phyloP scores from a whole-genome alignment of 2,113 vertebrate genomes.

The Gambusia affinis region DNA sequence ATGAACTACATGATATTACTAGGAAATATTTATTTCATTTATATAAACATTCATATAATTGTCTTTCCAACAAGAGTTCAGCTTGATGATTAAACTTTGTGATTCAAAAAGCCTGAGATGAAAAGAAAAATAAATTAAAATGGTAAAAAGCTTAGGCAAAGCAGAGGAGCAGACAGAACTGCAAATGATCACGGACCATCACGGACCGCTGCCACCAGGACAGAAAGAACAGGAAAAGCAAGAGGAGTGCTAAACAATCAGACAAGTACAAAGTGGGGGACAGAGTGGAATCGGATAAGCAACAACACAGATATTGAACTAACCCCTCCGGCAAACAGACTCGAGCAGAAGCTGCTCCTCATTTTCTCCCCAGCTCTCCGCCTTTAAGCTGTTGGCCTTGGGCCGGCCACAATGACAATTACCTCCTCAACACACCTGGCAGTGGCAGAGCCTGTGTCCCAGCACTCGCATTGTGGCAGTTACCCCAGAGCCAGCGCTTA shows the following conservation, averaged over 20 bases:
- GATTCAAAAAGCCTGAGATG: background rate
- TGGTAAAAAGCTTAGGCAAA: constrained; percentile 1
- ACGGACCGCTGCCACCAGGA: constrained; percentile 12
- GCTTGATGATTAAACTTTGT: constrained; percentile 9
- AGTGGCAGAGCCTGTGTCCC: constrained; percentile 31
- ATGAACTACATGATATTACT: no score
- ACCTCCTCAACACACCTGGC: constrained; percentile 64
- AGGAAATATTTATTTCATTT: background rate
- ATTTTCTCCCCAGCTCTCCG: constrained; percentile 43
- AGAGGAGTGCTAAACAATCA: constrained; percentile 25
- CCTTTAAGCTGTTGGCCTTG: constrained; percentile 32
- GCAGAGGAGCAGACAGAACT: constrained; percentile 1
- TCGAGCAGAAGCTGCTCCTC: constrained; percentile 50
- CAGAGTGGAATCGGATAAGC: constrained; percentile 35
- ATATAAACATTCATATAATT: constrained; percentile 16
- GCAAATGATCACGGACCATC: constrained; percentile 12
- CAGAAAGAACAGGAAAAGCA: constrained; percentile 4
- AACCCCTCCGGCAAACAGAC: constrained; percentile 47
- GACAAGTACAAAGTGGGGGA: constrained; percentile 30
- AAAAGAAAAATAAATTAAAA: background rate
- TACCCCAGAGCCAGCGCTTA: constrained; percentile 45
- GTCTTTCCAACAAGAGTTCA: constrained; percentile 17
- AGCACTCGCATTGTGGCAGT: constrained; percentile 40
- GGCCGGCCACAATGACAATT: constrained; percentile 47
- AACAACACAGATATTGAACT: constrained; percentile 55